Conservation (phyloP, 2,888 invertebrate genomes). For the Sabellastarte sp. region DNA sequence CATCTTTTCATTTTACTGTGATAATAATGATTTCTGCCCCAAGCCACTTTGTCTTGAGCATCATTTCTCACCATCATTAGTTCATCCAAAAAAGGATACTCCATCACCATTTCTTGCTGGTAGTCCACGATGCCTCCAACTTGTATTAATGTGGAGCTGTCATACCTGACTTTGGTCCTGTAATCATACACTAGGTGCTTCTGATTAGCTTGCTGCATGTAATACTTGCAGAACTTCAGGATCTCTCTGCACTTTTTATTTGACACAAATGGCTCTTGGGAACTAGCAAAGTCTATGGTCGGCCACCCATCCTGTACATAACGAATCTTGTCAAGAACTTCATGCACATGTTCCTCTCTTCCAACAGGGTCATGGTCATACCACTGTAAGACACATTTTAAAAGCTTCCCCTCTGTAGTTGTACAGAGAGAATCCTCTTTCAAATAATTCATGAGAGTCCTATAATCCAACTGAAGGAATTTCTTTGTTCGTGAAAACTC, state of each 20-base stretch:
- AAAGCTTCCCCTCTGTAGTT: conserved; percentile 13
- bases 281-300: conserved; percentile 18
- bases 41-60: conserved; percentile 6
- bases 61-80: neutral
- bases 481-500: conserved; percentile 14
- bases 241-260: conserved; percentile 17
- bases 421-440: conserved; percentile 13
- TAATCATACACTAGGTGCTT: conserved; percentile 18
- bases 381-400: conserved; percentile 20
- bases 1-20: conserved; percentile 18
- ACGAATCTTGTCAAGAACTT: conserved; percentile 22
- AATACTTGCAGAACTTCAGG: conserved; percentile 9
- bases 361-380: conserved; percentile 11
- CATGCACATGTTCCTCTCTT: conserved; percentile 7
- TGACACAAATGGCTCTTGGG: conserved; percentile 14
- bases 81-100: neutral
- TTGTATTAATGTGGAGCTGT: conserved; percentile 16
- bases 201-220: conserved; percentile 17
- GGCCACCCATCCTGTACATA: conserved; percentile 25
- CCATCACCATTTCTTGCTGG: neutral
- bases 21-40: conserved; percentile 16
- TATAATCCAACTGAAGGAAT: conserved; percentile 14
- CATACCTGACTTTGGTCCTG: conserved; percentile 20
- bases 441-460: conserved; percentile 16
- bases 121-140: conserved; percentile 15